These are phyloP conservation scores for Orcinus orca DNA, from an alignment of 2,113 vertebrate species.

Conservation along the genomic window DNA sequence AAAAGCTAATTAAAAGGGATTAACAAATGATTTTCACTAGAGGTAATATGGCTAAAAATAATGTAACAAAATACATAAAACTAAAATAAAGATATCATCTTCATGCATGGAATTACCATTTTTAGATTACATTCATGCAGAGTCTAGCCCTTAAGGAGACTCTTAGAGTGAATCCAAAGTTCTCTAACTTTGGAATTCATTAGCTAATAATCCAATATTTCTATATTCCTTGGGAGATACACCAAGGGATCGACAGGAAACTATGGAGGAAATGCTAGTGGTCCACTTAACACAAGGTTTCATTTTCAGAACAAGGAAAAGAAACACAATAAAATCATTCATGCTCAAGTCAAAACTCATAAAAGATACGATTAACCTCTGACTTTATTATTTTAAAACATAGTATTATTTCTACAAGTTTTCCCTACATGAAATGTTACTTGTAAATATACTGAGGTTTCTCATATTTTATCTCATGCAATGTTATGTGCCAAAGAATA, in stretches of 20 bases:
- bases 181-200: background rate
- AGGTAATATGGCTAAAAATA: background rate
- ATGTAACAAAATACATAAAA: constrained; percentile 6
- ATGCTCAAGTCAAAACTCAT: background rate
- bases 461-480: background rate
- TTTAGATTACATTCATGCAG: background rate
- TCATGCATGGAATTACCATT: background rate
- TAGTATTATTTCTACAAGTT: background rate
- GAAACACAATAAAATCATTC: background rate
- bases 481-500: background rate
- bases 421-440: background rate
- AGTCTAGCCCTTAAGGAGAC: background rate
- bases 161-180: background rate
- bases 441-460: background rate
- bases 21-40: background rate
- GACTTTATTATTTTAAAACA: background rate
- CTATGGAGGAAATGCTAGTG: background rate
- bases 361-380: background rate
- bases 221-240: background rate
- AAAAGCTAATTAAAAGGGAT: constrained; percentile 25
- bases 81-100: background rate
- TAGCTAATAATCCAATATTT: background rate
- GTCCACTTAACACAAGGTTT: background rate
- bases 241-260: background rate
- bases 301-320: background rate